Percentiles rank a stretch among this genome's conserved stretches.
Conservation (phyloP, 2,797 vertebrate genomes). For the Dallia pectoralis region DNA sequence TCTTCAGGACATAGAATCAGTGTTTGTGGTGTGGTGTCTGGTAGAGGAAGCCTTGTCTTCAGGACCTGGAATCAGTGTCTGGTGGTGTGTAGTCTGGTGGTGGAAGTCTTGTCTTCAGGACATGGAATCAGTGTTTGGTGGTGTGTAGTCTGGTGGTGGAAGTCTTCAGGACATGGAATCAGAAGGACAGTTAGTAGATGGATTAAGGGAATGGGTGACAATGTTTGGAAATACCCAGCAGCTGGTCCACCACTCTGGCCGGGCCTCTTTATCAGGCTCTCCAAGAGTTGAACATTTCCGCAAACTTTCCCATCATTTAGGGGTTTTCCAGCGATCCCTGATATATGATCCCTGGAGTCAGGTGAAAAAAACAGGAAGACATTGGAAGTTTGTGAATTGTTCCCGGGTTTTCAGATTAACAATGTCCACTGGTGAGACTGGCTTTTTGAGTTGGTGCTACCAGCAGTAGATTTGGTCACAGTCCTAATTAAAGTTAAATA, state of each 20-base stretch:
- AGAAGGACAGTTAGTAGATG: constrained; percentile 74
- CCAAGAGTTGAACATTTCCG: neutral
- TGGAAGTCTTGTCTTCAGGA: constrained; percentile 42
- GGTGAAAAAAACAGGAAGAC: neutral
- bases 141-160: neutral
- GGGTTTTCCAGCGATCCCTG: neutral
- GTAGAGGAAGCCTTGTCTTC: neutral
- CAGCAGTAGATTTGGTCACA: no score
- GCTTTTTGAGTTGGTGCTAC: no score
- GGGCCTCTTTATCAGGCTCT: constrained; percentile 75
- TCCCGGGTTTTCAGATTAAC: neutral
- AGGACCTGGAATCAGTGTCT: no score
- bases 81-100: no score
- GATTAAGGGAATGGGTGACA: constrained; percentile 30
- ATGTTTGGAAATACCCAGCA: constrained; percentile 77
- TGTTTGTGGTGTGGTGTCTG: no score
- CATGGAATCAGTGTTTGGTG: constrained; percentile 31
- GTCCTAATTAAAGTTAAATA: no score
- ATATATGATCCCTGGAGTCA: neutral
- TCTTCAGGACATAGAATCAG: no score
- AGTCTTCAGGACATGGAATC: constrained; percentile 34
- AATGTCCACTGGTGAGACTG: no score
- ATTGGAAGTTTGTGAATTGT: neutral
- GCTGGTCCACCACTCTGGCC: constrained; percentile 80
- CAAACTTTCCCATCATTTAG: neutral